phyloP scores from a whole-genome alignment of 2,888 invertebrate species.

The Escarpia spicata region DNA sequence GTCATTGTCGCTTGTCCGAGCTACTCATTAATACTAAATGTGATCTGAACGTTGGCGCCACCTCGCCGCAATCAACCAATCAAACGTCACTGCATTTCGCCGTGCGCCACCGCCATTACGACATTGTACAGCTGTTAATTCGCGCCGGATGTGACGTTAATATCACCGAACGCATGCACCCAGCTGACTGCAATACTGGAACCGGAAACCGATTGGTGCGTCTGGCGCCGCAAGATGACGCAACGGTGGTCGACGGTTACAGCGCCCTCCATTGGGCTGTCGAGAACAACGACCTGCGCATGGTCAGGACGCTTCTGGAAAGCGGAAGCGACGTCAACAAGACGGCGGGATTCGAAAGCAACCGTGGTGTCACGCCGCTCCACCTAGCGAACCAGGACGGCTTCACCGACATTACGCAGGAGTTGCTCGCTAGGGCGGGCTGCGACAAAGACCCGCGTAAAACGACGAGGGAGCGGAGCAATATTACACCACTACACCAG shows the following conservation, averaged over 20 bases:
- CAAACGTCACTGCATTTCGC: constrained; percentile 43
- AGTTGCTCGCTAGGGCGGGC: constrained; percentile 27
- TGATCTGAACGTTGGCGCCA: constrained; percentile 35
- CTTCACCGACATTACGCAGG: constrained; percentile 29
- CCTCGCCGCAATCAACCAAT: constrained; percentile 28
- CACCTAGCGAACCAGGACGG: constrained; percentile 41
- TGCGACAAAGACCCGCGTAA: constrained; percentile 29
- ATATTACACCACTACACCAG: constrained; percentile 39
- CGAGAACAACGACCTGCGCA: constrained; percentile 34
- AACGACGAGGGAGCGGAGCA: constrained; percentile 28
- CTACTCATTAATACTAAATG: constrained; percentile 31
- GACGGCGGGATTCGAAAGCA: constrained; percentile 36
- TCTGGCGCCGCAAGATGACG: background rate
- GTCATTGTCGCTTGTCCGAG: constrained; percentile 30
- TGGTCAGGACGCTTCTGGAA: constrained; percentile 35
- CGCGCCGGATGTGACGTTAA: constrained; percentile 39
- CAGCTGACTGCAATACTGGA: background rate
- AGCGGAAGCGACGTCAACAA: constrained; percentile 31
- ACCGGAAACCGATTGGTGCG: background rate
- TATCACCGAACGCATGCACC: constrained; percentile 33
- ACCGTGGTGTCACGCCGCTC: constrained; percentile 38
- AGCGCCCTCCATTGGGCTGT: constrained; percentile 40
- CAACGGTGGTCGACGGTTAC: constrained; percentile 27
- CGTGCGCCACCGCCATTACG: constrained; percentile 36
- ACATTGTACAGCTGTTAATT: constrained; percentile 36